Percentiles rank a stretch among this genome's conserved stretches.
Conservation (phyloP, 1,140 invertebrate species). For the Phenacoccus solenopsis region DNA sequence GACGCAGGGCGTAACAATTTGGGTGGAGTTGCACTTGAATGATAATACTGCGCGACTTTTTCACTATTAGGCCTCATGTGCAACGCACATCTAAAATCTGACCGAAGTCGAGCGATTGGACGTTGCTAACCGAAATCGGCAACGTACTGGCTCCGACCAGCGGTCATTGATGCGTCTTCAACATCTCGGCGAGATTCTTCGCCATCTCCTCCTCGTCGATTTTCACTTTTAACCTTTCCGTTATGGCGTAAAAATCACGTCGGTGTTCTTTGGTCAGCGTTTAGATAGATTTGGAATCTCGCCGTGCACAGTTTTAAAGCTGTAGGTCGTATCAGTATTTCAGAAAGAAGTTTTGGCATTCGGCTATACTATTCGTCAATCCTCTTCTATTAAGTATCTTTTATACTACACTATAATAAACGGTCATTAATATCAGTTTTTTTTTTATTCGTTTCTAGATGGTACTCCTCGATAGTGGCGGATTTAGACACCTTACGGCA, state of each 20-base stretch:
- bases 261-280: neutral
- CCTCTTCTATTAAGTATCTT: neutral
- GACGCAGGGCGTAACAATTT: conserved; percentile 5
- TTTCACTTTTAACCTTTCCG: neutral
- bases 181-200: neutral
- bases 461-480: neutral
- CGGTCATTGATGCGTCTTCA: no score
- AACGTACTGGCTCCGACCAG: no score
- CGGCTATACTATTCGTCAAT: neutral
- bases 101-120: neutral
- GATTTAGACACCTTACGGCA: neutral
- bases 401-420: neutral
- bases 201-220: neutral
- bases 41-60: conserved; percentile 14
- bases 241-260: neutral
- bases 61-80: neutral
- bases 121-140: no score
- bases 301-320: neutral
- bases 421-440: neutral
- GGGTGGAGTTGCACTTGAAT: conserved; percentile 11
- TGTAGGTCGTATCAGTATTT: neutral
- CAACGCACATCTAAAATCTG: neutral
- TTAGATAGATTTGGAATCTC: neutral
- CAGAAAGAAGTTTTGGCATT: neutral
- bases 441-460: neutral